Base-by-base conservation (phyloP, 2,888 invertebrate genomes). In the Hemaris fuciformis region DNA sequence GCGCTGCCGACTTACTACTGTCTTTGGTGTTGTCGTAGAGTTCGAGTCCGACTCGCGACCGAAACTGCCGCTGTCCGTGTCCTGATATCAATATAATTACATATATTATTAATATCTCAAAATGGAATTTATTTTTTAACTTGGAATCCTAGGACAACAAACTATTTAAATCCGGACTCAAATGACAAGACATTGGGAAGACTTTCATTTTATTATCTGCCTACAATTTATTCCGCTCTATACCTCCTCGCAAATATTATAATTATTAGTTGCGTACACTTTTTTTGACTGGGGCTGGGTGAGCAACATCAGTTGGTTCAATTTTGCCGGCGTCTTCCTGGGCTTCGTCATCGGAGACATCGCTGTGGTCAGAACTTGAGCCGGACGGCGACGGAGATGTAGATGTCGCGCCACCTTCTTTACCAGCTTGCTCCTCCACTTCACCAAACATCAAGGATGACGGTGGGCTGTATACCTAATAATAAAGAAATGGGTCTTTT, bases 361-460 rank as follows among this genome's bases (percentile, higher is more conserved):
- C 92, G 70, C 89, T 89, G 75, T 84, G 91, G 4, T 91, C 92
- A 1, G 92, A 91, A 74, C 94, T 95, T 34, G 96, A 97, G 0
- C 95, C 96, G 0, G 96, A 95, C 0, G 96, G 96, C 3, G 95
- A 95, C 0, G 96, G 96, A 0, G 96, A 96, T 34, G 95, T 95
- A 0, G 95, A 94, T 41, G 77, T 94, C 77, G 76, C 77, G 0
- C 81, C 93, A 84, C 65, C 70, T 34, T 65, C 72, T 42, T 66
- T 73, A 0, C 60, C 71, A 8, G 89, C 91, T 59, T 66, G 43
- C 69, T 89, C 89, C 82, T 94, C 95, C 46, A 95, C 96, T 0
- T 98, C 97, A 66, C 98, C 98, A 76, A 97, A 96, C 87, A 97
- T 97, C 27, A 99, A 93, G 6, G 96, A 95, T 53, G 96, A 96